A percentile compares a stretch with the other conserved stretches of the same genome.
Evolutionary conservation across 2,888 invertebrate species (phyloP).

Genomic region (Pediacus dermestoides): DNA sequence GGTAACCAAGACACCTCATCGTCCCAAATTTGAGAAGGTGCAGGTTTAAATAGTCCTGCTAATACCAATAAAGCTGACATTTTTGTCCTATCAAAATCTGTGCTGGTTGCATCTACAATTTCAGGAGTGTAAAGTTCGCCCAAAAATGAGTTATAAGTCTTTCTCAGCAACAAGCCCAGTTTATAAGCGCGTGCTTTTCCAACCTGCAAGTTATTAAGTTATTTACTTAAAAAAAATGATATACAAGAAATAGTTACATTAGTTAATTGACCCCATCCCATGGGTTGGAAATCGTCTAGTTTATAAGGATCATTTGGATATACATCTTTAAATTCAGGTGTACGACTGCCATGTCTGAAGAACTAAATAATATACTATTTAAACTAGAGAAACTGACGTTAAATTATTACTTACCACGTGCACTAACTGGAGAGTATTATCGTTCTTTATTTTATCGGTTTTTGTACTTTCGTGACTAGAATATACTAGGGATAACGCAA

Average conservation of each 20-base stretch:
- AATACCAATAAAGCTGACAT: conserved; percentile 68
- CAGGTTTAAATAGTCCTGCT: conserved; percentile 66
- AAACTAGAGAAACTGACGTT: background rate
- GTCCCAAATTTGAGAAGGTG: conserved; percentile 51
- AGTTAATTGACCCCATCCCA: conserved; percentile 76
- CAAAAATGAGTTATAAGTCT: conserved; percentile 47
- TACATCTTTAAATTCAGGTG: conserved; percentile 61
- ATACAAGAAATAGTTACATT: conserved; percentile 54
- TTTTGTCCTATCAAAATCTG: conserved; percentile 70
- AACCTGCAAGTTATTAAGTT: conserved; percentile 38
- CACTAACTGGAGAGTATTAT: conserved; percentile 26
- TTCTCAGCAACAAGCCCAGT: conserved; percentile 47
- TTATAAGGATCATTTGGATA: conserved; percentile 70
- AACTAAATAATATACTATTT: conserved; percentile 52
- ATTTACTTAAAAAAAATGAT: conserved; percentile 2
- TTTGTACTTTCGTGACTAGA: too few species aligned
- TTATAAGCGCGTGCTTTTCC: conserved; percentile 48
- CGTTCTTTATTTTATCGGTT: conserved; percentile 12
- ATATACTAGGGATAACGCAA: conserved; percentile 10
- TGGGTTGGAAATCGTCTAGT: conserved; percentile 63
- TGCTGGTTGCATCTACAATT: conserved; percentile 57
- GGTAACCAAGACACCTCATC: conserved; percentile 57
- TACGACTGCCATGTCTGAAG: conserved; percentile 76
- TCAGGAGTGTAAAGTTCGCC: conserved; percentile 44
- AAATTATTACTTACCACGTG: conserved; percentile 33